Evolutionary conservation across 2,888 invertebrate species (phyloP), one percentile per base, ranked within the genome.

Genomic region (Spilosoma lubricipeda): DNA sequence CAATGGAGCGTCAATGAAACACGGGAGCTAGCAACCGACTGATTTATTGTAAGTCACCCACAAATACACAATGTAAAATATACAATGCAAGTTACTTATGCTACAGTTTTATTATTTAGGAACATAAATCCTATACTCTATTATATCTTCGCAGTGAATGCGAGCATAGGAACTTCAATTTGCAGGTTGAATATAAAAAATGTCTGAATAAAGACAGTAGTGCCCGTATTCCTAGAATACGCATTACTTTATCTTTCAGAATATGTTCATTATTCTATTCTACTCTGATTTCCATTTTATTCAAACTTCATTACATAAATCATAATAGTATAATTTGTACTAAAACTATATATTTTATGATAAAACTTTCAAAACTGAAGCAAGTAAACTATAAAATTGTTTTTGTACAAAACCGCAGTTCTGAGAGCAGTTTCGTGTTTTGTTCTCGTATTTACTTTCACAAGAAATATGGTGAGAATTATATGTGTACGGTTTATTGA

Each of bases 321-420:
- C 27, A 30, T 56, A 52, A n/a, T 63, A 7, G 33, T 45, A 63
- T 30, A 56, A 42, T 42, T 42, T 42, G 67, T n/a, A 42, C n/a
- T 67, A n/a, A 45, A 67, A 66, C 39, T 66, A n/a, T 66, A 4
- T 36, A 39, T 27, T 45, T 45, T 27, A 67, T 27, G 30, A 27
- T 30, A 67, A 67, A 67, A 67, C 30, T 45, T 67, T 30, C 67
- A 52, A 48, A 67, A 45, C 45, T 45, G 8, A 42, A 67, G 20
- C 27, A 45, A 42, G 27, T 9, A 42, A 67, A 45, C 45, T 67
- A 67, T 67, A 45, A 67, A 67, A 67, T 45, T 67, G 45, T 45
- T 30, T 67, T 67, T 67, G 67, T 67, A 30, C 67, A 42, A 67
- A 67, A 67, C 67, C 30, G 27, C 45, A n/a, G 67, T 15, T 9